Conservation (phyloP, 2,797 vertebrate genomes). For the Microhierax caerulescens region DNA sequence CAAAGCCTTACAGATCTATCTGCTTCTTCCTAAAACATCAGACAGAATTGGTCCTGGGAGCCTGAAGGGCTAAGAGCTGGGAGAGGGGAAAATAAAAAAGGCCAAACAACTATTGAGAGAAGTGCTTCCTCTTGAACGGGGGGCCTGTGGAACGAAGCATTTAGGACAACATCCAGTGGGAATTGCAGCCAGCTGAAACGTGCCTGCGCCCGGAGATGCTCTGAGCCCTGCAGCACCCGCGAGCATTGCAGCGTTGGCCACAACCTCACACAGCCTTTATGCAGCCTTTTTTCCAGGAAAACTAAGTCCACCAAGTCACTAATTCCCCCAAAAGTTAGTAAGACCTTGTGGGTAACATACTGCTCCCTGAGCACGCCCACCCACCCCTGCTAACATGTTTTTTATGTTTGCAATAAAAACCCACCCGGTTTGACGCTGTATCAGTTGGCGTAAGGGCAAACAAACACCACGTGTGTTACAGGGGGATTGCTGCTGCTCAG, state of each 20-base stretch:
- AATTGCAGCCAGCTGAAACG: neutral
- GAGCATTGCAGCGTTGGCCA: accelerated
- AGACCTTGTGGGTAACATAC: neutral
- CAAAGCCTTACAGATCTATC: neutral
- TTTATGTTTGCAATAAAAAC: neutral
- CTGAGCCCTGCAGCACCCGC: neutral
- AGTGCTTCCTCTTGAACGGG: neutral
- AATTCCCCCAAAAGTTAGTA: neutral
- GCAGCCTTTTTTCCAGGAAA: neutral
- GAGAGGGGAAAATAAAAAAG: neutral
- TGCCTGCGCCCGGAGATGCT: neutral
- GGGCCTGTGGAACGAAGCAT: neutral
- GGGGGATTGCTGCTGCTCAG: neutral
- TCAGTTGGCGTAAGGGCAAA: neutral
- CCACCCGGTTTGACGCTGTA: neutral
- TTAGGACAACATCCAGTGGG: neutral
- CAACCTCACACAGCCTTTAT: neutral
- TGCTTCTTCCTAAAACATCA: neutral
- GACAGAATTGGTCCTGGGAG: neutral
- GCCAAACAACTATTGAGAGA: neutral
- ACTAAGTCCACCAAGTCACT: neutral
- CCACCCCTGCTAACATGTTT: accelerated
- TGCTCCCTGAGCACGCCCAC: neutral
- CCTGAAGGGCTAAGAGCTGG: neutral
- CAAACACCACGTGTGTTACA: neutral